Base-by-base conservation (phyloP, 2,797 vertebrate genomes). In the Myripristis jacobus region DNA sequence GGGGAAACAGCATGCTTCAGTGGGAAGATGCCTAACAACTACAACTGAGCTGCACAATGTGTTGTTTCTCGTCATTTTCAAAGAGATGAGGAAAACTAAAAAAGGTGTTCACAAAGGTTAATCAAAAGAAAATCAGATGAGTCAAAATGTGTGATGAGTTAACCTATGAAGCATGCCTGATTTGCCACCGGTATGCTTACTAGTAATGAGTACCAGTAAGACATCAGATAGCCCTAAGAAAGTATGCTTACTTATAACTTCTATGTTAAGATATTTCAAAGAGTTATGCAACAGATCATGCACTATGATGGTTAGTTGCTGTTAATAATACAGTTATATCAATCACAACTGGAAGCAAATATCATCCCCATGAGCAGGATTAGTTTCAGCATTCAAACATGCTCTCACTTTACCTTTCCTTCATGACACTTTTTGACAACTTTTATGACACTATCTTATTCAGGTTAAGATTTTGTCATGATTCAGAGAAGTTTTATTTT, bases 281-380 rank as follows among this genome's bases (percentile, higher is more conserved):
- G 29, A 61, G 47, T 74, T 41, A 43, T 18, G 55, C 24, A 50
- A 80, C 68, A 80, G 36, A 29, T 79, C 69, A 66, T 73, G 81
- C 67, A 77, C 52, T 76, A 68, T 61, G 48, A 60, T 56, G 52
- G 64, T 81, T 78, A 44, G 50, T 54, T 52, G 8, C 67, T 71
- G 60, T 70, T 62, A 67, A 70, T 64, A 56, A 84, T 66, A 75
- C 38, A 76, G 15, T 66, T 56, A 80, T 60, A 69, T 60, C 27
- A 29, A 69, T 60, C 27, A 29, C 15, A 18, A 74, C 12, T 57
- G 80, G 80, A 90, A 88, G 79, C 77, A 88, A 87, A 86, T 80
- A 81, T 79, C 64, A 84, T 64, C 60, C 85, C 72, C 70, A 65
- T 80, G 70, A 75, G 24, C 27, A 69, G 80, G 75, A 81, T 83